Base-by-base conservation (phyloP, 2,797 vertebrate genomes). In the Harpagifer antarcticus region DNA sequence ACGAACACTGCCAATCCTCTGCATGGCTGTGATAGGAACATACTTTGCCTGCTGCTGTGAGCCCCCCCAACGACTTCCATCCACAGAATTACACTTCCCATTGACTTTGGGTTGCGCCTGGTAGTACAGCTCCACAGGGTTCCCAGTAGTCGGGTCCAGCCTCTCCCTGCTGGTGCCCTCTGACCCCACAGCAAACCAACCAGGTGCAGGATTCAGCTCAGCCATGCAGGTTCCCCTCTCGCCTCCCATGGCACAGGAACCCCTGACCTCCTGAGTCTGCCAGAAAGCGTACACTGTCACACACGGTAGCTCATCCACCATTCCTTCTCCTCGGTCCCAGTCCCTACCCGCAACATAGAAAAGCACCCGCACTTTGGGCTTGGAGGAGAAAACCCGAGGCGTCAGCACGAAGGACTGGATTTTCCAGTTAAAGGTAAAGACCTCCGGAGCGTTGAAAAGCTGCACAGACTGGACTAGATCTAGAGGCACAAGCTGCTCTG, bases 101-200 rank as follows among this genome's bases (percentile, higher is more conserved):
- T 80, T 88, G n/a, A 86, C 74, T 77, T 84, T 91, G 67, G 93
- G 90, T 76, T 85, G 86, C 16, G 93, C 92, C 84, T 94, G 94
- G 69, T 98, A 98, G 90, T 98, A 98, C 0, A 99, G 95, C 87
- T 98, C 97, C 92, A 97, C 96, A 0, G 95, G 93, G 72, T 96
- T 97, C 5, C 96, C 97, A 6, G 95, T 90, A 0, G 92, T 82
- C 0, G 89, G 94, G 16, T 94, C 95, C 6, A 86, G 87, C 74
- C 91, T 95, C 87, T 96, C 96, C 17, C 96, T 89, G 61, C 96
- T 96, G 1, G 95, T 93, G 17, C 95, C 90, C 72, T 96, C 95
- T 0, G 84, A 88, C 0, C 95, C 94, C 0, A 93, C 88, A 19
- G 89, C 93, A 68, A 99, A 98, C 97, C 98, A 99, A 74, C 81